Base-by-base conservation (phyloP, 2,113 vertebrate genomes). In the Morone saxatilis region DNA sequence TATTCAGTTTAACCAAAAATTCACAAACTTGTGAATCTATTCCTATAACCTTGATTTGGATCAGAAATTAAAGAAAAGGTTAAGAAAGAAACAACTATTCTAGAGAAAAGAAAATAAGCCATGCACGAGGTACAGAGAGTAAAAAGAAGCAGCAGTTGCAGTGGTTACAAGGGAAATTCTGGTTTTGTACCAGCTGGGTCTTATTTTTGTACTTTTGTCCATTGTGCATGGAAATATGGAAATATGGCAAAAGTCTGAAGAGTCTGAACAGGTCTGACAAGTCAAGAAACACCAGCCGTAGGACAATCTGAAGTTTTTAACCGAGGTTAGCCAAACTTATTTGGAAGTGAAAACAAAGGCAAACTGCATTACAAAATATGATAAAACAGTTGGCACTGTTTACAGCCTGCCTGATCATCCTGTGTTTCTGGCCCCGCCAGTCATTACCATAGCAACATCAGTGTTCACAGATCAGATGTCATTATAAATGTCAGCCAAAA, bases 391-490 rank as follows among this genome's bases (percentile, higher is more conserved):
- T 50, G 11, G 16, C 36, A 31, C 36, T 51, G 20, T 45, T 13
- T 19, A 40, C 19, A 36, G 48, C 54, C 45, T 47, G 45, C 31
- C 43, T 13, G 20, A 19, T 45, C 38, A 56, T 40, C 20, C 17
- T 11, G 1, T 43, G 45, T 51, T 73, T 50, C 11, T 60, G 1
- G 0, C 36, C n/a, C 16, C 1, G 0, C 5, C 11, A 4, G 20
- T 4, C 8, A 41, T 47, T 53, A 19, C 56, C 2, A 0, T 31
- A 71, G 31, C 17, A 19, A 60, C 1, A 14, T 19, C 7, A 19
- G 16, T 72, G 43, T 78, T 73, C 61, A 11, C 19, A n/a, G 57
- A 36, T 20, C 66, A 40, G 14, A 17, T 71, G 20, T 83, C 81
- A 47, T 66, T 78, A 41, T 47, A 12, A 79, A 38, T 38, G 17